A percentile compares a stretch with the other conserved stretches of the same genome.
phyloP scores from a whole-genome alignment of 2,888 invertebrate species.

The Apoderus coryli region DNA sequence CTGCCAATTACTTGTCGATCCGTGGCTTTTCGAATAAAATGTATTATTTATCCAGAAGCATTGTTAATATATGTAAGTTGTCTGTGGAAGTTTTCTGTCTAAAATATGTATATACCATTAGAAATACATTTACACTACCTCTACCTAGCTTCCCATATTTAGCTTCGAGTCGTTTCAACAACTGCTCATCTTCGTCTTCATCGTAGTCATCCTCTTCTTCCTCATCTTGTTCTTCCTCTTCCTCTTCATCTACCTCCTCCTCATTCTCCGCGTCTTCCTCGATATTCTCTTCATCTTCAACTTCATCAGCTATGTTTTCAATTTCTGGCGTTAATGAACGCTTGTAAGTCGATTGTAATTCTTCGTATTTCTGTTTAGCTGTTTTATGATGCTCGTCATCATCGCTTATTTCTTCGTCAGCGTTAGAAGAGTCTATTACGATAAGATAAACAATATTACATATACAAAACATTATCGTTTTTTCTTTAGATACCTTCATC shows the following conservation, averaged over 20 bases:
- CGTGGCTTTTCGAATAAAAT: too few relatives aligned
- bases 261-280: conserved; percentile 32
- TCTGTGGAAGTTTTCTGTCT: too few relatives aligned
- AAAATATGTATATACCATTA: too few relatives aligned
- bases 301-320: conserved; percentile 19
- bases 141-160: conserved; percentile 64
- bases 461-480: not conserved
- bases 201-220: conserved; percentile 33
- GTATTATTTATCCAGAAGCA: too few relatives aligned
- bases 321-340: conserved; percentile 27
- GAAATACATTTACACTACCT: too few relatives aligned
- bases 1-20: too few relatives aligned
- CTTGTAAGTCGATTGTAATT: conserved; percentile 27
- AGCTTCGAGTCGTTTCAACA: conserved; percentile 53
- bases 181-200: conserved; percentile 54
- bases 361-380: conserved; percentile 27
- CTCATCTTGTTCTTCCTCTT: conserved; percentile 35
- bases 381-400: conserved; percentile 21
- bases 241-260: conserved; percentile 28
- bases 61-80: too few relatives aligned
- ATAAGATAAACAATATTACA: conserved; percentile 7
- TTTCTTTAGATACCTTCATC: conserved; percentile 30
- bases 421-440: conserved; percentile 28
- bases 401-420: conserved; percentile 29
- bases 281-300: conserved; percentile 29